Conservation (phyloP, 2,888 invertebrate species). For the Drosophila sordidula region DNA sequence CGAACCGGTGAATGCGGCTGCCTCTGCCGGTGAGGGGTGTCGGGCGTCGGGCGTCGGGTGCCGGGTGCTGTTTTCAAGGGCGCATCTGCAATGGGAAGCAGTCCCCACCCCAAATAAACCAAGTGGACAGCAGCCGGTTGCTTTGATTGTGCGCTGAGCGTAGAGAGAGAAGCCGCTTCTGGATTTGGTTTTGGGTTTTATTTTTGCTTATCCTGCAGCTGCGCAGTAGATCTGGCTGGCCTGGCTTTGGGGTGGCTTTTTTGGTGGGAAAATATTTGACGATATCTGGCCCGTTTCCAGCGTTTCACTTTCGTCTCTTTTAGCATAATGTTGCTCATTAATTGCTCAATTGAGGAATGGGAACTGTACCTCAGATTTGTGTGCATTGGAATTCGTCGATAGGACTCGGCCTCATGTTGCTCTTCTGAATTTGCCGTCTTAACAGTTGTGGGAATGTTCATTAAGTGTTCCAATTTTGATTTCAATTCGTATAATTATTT, state of each 20-base stretch:
- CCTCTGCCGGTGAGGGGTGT: constrained; percentile 19
- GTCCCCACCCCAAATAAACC: constrained; percentile 48
- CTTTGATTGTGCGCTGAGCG: constrained; percentile 19
- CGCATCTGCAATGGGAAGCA: constrained; percentile 52
- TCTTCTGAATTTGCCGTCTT: constrained; percentile 52
- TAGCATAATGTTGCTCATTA: constrained; percentile 49
- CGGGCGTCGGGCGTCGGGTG: constrained; percentile 26
- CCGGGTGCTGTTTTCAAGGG: constrained; percentile 66
- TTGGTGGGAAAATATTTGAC: constrained; percentile 72
- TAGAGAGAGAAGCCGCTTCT: constrained; percentile 15
- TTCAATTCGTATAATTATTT: neutral
- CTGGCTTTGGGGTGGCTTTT: constrained; percentile 67
- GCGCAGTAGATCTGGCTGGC: constrained; percentile 59
- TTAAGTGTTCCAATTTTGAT: constrained; percentile 20
- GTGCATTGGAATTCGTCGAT: constrained; percentile 57
- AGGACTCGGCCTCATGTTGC: constrained; percentile 62
- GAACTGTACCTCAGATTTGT: constrained; percentile 63
- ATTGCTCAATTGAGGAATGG: constrained; percentile 53
- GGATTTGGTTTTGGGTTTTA: constrained; percentile 18
- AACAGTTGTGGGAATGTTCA: constrained; percentile 68
- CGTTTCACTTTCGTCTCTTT: constrained; percentile 51
- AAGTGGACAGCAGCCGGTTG: constrained; percentile 65
- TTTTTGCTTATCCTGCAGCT: constrained; percentile 63
- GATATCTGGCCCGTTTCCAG: constrained; percentile 8
- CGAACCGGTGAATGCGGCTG: constrained; percentile 33